A percentile compares a stretch with the other conserved stretches of the same genome.
Evolutionary conservation across 1,140 invertebrate genomes (phyloP).

Genomic region (Pseudoatta argentina): DNA sequence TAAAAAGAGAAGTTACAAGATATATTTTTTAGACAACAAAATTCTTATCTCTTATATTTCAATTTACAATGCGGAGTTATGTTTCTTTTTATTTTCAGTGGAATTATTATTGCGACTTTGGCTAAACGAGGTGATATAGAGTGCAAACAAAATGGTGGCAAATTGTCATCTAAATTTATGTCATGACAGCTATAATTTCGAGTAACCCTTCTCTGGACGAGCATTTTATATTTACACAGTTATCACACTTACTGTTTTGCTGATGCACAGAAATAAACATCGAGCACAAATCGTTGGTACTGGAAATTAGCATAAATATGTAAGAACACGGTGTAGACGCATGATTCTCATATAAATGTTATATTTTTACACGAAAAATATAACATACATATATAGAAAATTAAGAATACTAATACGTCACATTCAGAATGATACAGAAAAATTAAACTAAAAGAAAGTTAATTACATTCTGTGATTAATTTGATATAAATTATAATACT

Average conservation of each 20-base stretch:
- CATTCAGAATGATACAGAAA: neutral
- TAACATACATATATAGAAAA: neutral
- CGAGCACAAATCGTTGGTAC: neutral
- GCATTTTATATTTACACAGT: conserved; percentile 32
- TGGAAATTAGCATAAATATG: neutral
- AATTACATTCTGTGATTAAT: neutral
- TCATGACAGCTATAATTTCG: conserved; percentile 30
- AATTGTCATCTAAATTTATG: conserved; percentile 38
- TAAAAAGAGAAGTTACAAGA: neutral
- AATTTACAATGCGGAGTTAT: neutral
- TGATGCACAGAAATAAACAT: conserved; percentile 32
- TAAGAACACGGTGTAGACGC: neutral
- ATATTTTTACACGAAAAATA: neutral
- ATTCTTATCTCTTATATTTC: neutral
- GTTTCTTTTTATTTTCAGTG: neutral
- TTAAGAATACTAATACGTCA: neutral
- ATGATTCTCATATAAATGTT: neutral
- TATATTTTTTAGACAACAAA: neutral
- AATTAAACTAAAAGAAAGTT: neutral
- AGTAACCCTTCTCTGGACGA: neutral
- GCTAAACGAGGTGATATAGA: neutral
- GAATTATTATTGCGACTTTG: neutral
- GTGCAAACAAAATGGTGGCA: conserved; percentile 11
- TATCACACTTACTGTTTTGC: conserved; percentile 20
- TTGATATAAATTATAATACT: neutral